phyloP scores from a whole-genome alignment of 2,113 vertebrate genomes.

The Dolichallabes microphthalmus region DNA sequence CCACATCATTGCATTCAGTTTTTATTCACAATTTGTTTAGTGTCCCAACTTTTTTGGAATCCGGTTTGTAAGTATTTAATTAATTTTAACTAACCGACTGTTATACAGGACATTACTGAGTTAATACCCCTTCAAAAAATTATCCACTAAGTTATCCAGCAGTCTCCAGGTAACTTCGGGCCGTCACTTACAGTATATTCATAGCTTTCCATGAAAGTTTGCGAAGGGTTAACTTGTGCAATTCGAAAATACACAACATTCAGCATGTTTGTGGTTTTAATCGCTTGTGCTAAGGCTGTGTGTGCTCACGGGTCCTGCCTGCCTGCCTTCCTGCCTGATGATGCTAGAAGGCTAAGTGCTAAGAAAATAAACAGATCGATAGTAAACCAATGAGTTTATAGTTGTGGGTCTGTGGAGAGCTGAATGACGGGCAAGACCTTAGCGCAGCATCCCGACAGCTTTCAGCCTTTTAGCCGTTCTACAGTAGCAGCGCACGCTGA shows the following conservation, averaged over 20 bases:
- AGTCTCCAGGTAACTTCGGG: background rate
- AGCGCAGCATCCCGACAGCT: background rate
- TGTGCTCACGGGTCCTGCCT: slow-evolving; percentile 19
- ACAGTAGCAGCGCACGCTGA: background rate
- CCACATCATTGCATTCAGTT: too few species aligned
- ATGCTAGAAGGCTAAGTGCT: slow-evolving; percentile 39
- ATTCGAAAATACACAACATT: background rate
- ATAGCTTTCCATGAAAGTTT: background rate
- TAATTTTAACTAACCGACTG: too few species aligned
- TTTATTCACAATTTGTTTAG: too few species aligned
- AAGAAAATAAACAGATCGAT: slow-evolving; percentile 44
- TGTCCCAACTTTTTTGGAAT: too few species aligned
- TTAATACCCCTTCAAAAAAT: background rate
- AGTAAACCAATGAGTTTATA: slow-evolving; percentile 40
- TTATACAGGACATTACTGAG: background rate
- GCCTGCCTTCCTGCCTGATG: slow-evolving; percentile 31
- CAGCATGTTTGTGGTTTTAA: slow-evolving; percentile 4
- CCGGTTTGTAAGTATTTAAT: too few species aligned
- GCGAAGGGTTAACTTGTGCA: background rate
- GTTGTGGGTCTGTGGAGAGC: background rate
- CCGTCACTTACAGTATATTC: too few species aligned
- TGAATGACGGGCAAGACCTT: background rate
- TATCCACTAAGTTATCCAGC: background rate
- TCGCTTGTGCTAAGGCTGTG: background rate
- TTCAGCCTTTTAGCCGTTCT: background rate